Conservation (phyloP, 1,140 invertebrate genomes). For the Seison nebaliae region DNA sequence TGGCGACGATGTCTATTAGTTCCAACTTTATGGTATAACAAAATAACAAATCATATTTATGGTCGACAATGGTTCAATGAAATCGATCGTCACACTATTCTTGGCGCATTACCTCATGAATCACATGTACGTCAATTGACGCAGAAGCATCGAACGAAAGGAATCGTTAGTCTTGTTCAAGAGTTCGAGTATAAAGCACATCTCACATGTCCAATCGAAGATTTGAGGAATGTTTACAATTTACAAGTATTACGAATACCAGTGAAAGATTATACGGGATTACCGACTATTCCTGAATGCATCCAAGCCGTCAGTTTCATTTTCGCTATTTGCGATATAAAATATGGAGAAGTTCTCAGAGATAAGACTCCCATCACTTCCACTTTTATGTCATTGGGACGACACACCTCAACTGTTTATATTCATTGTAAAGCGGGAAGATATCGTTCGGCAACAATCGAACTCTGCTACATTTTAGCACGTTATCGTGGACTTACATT, state of each 20-base stretch:
- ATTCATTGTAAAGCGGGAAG: slow-evolving; percentile 12
- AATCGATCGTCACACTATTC: slow-evolving; percentile 5
- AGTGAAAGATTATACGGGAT: slow-evolving; percentile 5
- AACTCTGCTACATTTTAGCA: slow-evolving; percentile 3
- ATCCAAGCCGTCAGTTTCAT: slow-evolving; percentile 6
- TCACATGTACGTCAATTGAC: slow-evolving; percentile 3
- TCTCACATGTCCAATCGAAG: not conserved
- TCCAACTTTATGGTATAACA: too few species aligned
- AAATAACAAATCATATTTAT: too few species aligned
- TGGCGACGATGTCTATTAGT: too few species aligned
- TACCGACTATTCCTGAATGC: slow-evolving; percentile 1
- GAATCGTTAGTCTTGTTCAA: slow-evolving; percentile 2
- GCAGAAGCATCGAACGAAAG: slow-evolving; percentile 1
- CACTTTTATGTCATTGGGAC: too few species aligned
- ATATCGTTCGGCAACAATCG: slow-evolving; percentile 6
- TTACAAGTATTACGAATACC: slow-evolving; percentile 6
- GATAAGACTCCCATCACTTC: not conserved
- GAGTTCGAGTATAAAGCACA: slow-evolving; percentile 3
- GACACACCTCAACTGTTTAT: slow-evolving; percentile 8
- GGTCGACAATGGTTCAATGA: slow-evolving; percentile 11
- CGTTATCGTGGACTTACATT: not conserved
- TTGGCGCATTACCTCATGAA: slow-evolving; percentile 8
- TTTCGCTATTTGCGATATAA: too few species aligned
- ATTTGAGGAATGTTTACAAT: slow-evolving; percentile 3
- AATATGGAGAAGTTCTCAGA: too few species aligned